phyloP scores from a whole-genome alignment of 2,888 invertebrate species.

The Phyllotreta cruciferae region DNA sequence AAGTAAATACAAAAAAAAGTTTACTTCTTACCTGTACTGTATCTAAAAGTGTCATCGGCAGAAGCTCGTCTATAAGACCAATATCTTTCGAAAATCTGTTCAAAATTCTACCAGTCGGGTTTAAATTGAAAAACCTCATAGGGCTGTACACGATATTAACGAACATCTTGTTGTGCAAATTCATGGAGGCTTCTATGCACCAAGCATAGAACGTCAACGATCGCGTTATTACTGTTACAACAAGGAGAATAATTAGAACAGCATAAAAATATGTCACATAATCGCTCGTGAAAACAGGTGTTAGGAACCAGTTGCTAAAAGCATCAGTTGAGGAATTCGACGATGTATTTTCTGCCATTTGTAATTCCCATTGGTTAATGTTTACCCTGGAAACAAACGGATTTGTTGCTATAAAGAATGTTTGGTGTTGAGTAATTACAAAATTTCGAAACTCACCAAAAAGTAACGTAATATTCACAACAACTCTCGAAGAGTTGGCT shows the following conservation, averaged over 20 bases:
- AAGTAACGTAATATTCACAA: constrained; percentile 80
- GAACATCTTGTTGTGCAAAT: constrained; percentile 65
- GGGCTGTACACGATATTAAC: constrained; percentile 67
- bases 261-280: constrained; percentile 23
- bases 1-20: background rate
- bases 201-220: constrained; percentile 63
- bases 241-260: constrained; percentile 5
- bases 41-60: constrained; percentile 63
- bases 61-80: constrained; percentile 65
- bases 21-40: constrained; percentile 56
- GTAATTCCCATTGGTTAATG: constrained; percentile 61
- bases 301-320: constrained; percentile 16
- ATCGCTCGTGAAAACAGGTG: constrained; percentile 16
- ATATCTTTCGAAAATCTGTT: constrained; percentile 78
- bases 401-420: background rate
- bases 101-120: constrained; percentile 69
- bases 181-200: constrained; percentile 65
- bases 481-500: constrained; percentile 67
- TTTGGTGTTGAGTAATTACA: constrained; percentile 59
- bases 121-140: constrained; percentile 74
- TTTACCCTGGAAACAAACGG: constrained; percentile 39
- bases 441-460: constrained; percentile 78
- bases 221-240: constrained; percentile 57
- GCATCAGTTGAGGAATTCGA: constrained; percentile 3
- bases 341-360: constrained; percentile 49